Evolutionary conservation across 2,113 vertebrate genomes (phyloP), one percentile per base, ranked within the genome.

Genomic region (Fulmarus glacialis): DNA sequence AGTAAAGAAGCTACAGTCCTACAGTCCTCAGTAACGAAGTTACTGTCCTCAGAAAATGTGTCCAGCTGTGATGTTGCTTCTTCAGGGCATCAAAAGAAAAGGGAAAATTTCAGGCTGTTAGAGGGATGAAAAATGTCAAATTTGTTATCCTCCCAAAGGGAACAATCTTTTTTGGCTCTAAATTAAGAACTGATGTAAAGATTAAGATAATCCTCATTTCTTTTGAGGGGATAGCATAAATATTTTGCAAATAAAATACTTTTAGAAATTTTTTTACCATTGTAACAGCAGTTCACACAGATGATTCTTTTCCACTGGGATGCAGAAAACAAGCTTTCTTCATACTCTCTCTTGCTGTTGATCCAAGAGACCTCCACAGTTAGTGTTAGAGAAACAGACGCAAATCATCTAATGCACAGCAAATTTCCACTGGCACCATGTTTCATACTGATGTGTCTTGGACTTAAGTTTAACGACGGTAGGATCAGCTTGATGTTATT

Each of bases 221-320:
- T 92, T 90, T 59, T 79, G 20, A 27, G 24, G 16, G 72, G 47
- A 96, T 36, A 84, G 56, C n/a, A 36, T 87, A 91, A 92, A 94
- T 95, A 93, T 91, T 96, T 95, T 91, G 42, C 40, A 68, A 89
- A 84, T 83, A 71, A 90, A 89, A 85, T 72, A 68, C 20, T 75
- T 89, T 0, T 27, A 78, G 32, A 52, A 36, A 8, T 22, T 20
- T 42, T 91, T 81, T 78, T 75, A 26, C 34, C 1, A 2, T 78
- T 84, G 18, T 84, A 82, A 84, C 27, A 45, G 23, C 38, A 93
- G 59, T 94, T 93, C 52, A 82, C 75, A 71, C n/a, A 92, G 72
- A 84, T 83, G 32, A 89, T 87, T 95, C 72, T 84, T 78, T 81
- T 97, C 85, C 63, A 83, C 18, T 47, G 63, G 38, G 67, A 93